phyloP scores from a whole-genome alignment of 2,888 invertebrate species.

The Platerodrilus igneus region DNA sequence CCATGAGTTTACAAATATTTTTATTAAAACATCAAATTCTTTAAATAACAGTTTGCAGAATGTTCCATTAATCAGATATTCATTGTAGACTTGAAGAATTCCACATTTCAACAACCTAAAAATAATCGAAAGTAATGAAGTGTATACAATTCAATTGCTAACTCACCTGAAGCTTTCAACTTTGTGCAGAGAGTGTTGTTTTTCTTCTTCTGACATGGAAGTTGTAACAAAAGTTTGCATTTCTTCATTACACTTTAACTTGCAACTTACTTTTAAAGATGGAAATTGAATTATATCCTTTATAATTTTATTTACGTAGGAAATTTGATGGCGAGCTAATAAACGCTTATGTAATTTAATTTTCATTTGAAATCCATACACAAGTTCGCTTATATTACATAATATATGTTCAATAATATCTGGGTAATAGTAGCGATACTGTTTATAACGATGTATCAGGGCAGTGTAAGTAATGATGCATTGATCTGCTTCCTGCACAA shows the following conservation, averaged over 20 bases:
- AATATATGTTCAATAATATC: constrained; percentile 73
- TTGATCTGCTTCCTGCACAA: constrained; percentile 13
- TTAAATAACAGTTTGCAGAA: constrained; percentile 31
- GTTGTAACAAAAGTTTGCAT: constrained; percentile 33
- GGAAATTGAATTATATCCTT: constrained; percentile 26
- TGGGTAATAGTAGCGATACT: constrained; percentile 64
- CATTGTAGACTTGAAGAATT: constrained; percentile 64
- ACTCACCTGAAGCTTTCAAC: constrained; percentile 52
- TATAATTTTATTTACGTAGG: constrained; percentile 30
- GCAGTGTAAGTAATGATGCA: constrained; percentile 38
- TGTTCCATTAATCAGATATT: constrained; percentile 53
- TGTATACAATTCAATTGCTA: constrained; percentile 2
- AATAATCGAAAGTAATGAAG: constrained; percentile 14
- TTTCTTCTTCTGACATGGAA: constrained; percentile 29
- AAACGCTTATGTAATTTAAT: constrained; percentile 53
- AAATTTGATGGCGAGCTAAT: too few relatives aligned
- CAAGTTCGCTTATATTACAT: constrained; percentile 62
- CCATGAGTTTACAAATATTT: constrained; percentile 67
- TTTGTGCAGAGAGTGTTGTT: constrained; percentile 25
- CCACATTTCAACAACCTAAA: constrained; percentile 64
- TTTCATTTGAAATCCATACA: constrained; percentile 58
- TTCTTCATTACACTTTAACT: too few relatives aligned
- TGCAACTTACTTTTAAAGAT: too few relatives aligned
- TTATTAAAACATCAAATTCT: constrained; percentile 54
- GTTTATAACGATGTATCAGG: constrained; percentile 54